Percentiles rank a stretch among this genome's conserved stretches.
These are phyloP conservation scores for Patiria miniata DNA, from an alignment of 35 echinoderm and acorn worm genomes.

Conservation along the genomic window DNA sequence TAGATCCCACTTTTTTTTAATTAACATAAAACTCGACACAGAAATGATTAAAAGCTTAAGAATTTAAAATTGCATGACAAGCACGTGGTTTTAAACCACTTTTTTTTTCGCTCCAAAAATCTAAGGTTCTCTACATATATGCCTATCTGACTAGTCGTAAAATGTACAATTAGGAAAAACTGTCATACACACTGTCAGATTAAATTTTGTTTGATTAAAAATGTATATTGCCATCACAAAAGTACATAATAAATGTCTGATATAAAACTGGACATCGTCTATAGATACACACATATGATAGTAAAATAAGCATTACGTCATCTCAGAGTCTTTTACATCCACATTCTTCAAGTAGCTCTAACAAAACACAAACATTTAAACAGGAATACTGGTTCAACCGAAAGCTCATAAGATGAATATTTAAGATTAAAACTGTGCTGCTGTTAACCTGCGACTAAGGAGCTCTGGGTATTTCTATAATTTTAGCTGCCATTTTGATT, in stretches of 20 bases:
- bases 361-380: too few relatives aligned
- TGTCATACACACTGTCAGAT: conserved; percentile 10
- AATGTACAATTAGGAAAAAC: neutral
- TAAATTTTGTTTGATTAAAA: conserved; percentile 2
- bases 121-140: neutral
- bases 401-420: too few relatives aligned
- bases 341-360: too few relatives aligned
- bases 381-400: too few relatives aligned
- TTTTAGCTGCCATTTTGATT: too few relatives aligned
- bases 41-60: neutral
- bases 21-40: neutral
- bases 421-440: too few relatives aligned
- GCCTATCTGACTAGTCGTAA: neutral
- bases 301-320: too few relatives aligned
- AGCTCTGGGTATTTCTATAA: too few relatives aligned
- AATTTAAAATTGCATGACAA: conserved; percentile 2
- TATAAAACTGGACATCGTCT: conserved; percentile 9
- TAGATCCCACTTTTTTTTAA: neutral
- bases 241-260: conserved; percentile 15
- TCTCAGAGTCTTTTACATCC: too few relatives aligned
- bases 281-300: neutral
- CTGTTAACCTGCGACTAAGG: too few relatives aligned
- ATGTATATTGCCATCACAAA: conserved; percentile 29
- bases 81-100: conserved; percentile 8
- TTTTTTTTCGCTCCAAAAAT: neutral